Evolutionary conservation across 2,888 invertebrate genomes (phyloP), one percentile per base, ranked within the genome.

Genomic region (Lithophane semibrunnea): DNA sequence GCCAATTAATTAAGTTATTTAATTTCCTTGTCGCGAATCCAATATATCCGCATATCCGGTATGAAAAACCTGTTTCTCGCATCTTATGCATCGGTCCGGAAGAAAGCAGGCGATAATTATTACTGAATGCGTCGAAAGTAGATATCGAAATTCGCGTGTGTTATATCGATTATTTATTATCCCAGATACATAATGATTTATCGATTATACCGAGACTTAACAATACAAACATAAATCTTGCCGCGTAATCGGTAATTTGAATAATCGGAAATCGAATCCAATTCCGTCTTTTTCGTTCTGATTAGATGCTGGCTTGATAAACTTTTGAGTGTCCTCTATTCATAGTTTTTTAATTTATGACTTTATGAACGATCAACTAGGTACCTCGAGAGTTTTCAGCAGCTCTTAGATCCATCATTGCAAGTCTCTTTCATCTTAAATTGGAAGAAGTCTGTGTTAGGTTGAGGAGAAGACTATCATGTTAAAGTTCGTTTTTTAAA

Each of bases 81-180:
- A 77, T 82, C 81, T 69, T 77, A 82, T 80, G 78, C 83, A 81
- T 4, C 69, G 71, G 69, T 67, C 69, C 86, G 83, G 71, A 85
- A 80, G 83, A 88, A 88, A 86, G 82, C 83, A 70, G 73, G 21
- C 37, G 52, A n/a, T 85, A 83, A 83, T 88, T 82, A 75, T 58
- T 74, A 80, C 79, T 63, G 66, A 75, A 74, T 75, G 79, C 73
- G 73, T 82, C 65, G 84, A 85, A 84, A 84, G 84, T 73, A 49
- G 75, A 76, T 80, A 75, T 75, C 18, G 65, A 76, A 84, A 74
- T 77, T 86, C 67, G 83, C 87, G 85, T 85, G 86, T 77, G 76
- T 66, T 73, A 44, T 68, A 76, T 60, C 65, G 69, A 80, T 82
- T 86, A 88, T 80, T 86, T 86, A 86, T 75, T 81, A 86, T 79